phyloP scores from a whole-genome alignment of 1,140 invertebrate genomes.

The Campoletis sonorensis region DNA sequence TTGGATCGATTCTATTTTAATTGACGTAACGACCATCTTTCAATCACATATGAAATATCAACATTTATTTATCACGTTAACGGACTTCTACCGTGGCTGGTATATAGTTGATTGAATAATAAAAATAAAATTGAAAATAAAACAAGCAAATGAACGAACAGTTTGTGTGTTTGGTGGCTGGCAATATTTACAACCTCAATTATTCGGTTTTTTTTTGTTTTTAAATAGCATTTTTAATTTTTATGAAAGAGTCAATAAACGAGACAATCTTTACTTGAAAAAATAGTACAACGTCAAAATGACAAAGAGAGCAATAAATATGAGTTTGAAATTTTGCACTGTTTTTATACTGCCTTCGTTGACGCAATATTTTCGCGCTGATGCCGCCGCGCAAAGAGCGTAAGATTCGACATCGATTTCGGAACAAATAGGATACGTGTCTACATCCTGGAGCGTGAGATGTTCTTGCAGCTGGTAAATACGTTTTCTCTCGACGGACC shows the following conservation, averaged over 20 bases:
- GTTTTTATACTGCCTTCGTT: conserved; percentile 59
- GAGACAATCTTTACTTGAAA: background rate
- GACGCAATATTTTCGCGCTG: conserved; percentile 63
- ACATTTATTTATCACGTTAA: too few relatives aligned
- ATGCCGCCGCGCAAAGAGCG: conserved; percentile 63
- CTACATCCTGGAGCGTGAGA: conserved; percentile 57
- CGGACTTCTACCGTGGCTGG: too few relatives aligned
- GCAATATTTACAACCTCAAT: too few relatives aligned
- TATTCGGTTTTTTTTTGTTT: too few relatives aligned
- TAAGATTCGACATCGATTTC: conserved; percentile 68
- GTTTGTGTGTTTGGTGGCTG: background rate
- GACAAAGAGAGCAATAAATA: conserved; percentile 42
- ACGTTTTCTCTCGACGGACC: conserved; percentile 61
- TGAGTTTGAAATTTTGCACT: conserved; percentile 54
- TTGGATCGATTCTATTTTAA: too few relatives aligned
- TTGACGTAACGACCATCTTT: too few relatives aligned
- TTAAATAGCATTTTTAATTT: too few relatives aligned
- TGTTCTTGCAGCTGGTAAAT: conserved; percentile 55
- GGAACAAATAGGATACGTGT: conserved; percentile 59
- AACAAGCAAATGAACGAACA: too few relatives aligned
- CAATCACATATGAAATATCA: too few relatives aligned
- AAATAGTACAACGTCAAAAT: conserved; percentile 6
- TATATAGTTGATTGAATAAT: too few relatives aligned
- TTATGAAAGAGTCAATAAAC: background rate
- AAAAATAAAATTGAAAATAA: too few relatives aligned